Evolutionary conservation across 2,797 vertebrate species (phyloP).

Genomic region (Muscicapa striata): DNA sequence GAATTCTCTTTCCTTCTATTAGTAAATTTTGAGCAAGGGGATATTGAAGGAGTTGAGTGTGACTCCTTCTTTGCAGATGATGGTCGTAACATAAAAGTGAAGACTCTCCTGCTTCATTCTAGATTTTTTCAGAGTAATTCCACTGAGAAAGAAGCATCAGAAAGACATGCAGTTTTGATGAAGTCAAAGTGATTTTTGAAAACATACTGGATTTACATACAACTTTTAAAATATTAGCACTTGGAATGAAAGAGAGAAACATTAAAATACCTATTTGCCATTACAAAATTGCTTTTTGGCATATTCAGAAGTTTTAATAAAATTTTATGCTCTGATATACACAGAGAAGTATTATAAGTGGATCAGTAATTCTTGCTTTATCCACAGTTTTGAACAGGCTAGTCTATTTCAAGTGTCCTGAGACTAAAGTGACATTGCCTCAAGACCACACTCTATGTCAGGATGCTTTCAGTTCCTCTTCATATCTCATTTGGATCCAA

Average conservation of each 20-base stretch:
- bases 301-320: background rate
- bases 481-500: background rate
- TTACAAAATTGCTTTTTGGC: background rate
- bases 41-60: background rate
- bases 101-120: background rate
- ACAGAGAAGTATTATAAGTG: background rate
- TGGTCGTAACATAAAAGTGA: background rate
- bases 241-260: background rate
- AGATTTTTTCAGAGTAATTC: background rate
- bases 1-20: background rate
- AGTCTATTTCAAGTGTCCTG: background rate
- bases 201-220: background rate
- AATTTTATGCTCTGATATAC: background rate
- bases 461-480: background rate
- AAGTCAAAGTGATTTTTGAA: background rate
- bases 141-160: background rate
- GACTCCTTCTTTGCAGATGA: background rate
- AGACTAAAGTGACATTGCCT: background rate
- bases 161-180: background rate
- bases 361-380: background rate
- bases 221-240: background rate
- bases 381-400: background rate
- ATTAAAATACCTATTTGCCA: background rate
- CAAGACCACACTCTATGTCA: background rate
- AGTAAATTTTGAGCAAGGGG: background rate